These are phyloP conservation scores for Sminthopsis crassicaudata DNA, from an alignment of 2,113 vertebrate species.

Conservation along the genomic window DNA sequence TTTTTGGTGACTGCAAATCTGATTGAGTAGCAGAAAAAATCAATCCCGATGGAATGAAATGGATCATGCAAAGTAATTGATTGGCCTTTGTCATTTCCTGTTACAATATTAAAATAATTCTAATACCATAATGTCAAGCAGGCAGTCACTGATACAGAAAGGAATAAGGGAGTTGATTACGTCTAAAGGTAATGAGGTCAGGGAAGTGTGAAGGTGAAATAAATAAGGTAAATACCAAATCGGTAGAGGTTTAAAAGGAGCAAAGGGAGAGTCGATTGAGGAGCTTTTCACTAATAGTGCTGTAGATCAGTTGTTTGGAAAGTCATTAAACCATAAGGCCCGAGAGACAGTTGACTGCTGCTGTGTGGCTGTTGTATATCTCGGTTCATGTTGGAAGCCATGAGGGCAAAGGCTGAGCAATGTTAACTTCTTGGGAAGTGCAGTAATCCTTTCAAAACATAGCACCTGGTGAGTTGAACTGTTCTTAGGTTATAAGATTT, in stretches of 20 bases:
- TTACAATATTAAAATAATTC: conserved; percentile 73
- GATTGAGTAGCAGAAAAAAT: conserved; percentile 66
- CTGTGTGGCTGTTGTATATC: conserved; percentile 52
- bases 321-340: conserved; percentile 63
- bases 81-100: conserved; percentile 72
- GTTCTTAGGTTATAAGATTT: conserved; percentile 68
- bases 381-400: conserved; percentile 63
- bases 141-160: conserved; percentile 75
- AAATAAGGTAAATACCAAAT: conserved; percentile 74
- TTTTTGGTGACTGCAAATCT: conserved; percentile 76
- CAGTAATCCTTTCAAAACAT: conserved; percentile 70
- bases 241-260: conserved; percentile 60
- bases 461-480: conserved; percentile 61
- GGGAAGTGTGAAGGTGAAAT: conserved; percentile 79
- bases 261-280: conserved; percentile 58
- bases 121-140: conserved; percentile 74
- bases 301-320: conserved; percentile 36
- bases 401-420: conserved; percentile 60
- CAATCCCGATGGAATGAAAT: conserved; percentile 73
- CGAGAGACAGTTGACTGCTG: conserved; percentile 50
- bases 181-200: conserved; percentile 78
- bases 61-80: conserved; percentile 81
- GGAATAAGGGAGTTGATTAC: conserved; percentile 75
- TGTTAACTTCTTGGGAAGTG: conserved; percentile 67
- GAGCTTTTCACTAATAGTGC: conserved; percentile 27